Evolutionary conservation across 1,140 invertebrate species (phyloP), one percentile per base, ranked within the genome.

Genomic region (Drosophila lacertosa): DNA sequence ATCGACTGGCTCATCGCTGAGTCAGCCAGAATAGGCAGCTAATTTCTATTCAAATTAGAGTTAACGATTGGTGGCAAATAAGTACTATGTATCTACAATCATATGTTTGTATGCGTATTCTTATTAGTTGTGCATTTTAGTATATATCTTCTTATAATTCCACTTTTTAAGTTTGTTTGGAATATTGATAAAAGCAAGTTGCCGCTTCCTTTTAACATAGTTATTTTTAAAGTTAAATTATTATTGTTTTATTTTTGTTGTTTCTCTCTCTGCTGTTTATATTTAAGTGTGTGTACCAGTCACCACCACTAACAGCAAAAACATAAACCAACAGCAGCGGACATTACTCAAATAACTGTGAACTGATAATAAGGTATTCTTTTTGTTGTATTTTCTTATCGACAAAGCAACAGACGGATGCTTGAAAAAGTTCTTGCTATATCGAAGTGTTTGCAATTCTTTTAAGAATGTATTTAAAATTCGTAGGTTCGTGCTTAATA

Each of bases 281-380:
- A 39, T 59, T 63, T 68, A 63, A 48, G 65, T 53, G 58, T 62
- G 37, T 68, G 65, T 63, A 35, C 65, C 65, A 63, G 65, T 40
- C 65, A 68, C 51, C 51, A n/a, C 13, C n/a, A 29, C 26, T 7
- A 29, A 24, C 51, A 55, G 50, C 59, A 53, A 45, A 24, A 35
- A 7, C 24, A 7, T n/a, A n/a, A n/a, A n/a, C n/a, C n/a, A n/a
- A n/a, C 53, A 55, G 29, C 50, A 54, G 15, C 26, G 16, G 18
- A n/a, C 16, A 54, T 39, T 15, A 44, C n/a, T 24, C 35, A 24
- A 22, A 24, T 15, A 10, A 39, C n/a, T 1, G 7, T 32, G 3
- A 35, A 44, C 39, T 53, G 65, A 62, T 68, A 63, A 68, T n/a
- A n/a, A 15, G 10, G 16, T 24, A 18, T 42, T 44, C 50, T 32